phyloP scores from a whole-genome alignment of 2,797 vertebrate genomes.

The Eulemur albifrons region DNA sequence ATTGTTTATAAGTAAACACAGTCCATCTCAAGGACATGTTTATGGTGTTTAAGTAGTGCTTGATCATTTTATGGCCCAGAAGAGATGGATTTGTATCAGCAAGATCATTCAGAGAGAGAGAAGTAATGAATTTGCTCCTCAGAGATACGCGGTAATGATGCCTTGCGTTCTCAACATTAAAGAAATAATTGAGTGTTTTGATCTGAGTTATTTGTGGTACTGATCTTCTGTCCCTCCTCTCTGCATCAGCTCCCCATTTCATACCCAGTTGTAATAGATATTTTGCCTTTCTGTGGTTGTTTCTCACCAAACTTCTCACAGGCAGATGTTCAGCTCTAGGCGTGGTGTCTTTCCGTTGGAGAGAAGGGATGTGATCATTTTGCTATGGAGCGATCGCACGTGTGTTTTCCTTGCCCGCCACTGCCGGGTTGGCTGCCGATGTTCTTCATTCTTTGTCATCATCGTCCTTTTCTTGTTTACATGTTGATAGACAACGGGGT shows the following conservation, averaged over 20 bases:
- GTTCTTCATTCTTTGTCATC: not conserved
- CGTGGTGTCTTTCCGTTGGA: not conserved
- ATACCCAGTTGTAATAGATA: not conserved
- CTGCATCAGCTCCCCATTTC: not conserved
- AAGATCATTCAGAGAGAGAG: constrained; percentile 23
- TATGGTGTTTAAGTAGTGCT: constrained; percentile 49
- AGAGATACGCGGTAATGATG: not conserved
- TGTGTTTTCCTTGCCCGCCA: not conserved
- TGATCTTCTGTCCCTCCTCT: not conserved
- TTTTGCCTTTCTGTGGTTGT: not conserved
- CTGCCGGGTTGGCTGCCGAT: not conserved
- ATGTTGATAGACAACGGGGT: not conserved
- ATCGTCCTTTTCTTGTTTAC: not conserved
- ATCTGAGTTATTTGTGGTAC: not conserved
- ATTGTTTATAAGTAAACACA: constrained; percentile 57
- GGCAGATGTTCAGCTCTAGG: not conserved
- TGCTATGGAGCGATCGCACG: not conserved
- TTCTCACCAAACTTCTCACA: not conserved
- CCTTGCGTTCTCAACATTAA: not conserved
- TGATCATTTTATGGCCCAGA: constrained; percentile 29
- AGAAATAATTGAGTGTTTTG: constrained; percentile 10
- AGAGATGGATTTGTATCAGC: constrained; percentile 49
- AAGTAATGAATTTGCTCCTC: constrained; percentile 41
- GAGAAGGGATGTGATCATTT: not conserved
- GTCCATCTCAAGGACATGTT: constrained; percentile 51